A percentile compares a stretch with the other conserved stretches of the same genome.
phyloP scores from a whole-genome alignment of 2,888 invertebrate genomes.

The Oxyscelio sp. region DNA sequence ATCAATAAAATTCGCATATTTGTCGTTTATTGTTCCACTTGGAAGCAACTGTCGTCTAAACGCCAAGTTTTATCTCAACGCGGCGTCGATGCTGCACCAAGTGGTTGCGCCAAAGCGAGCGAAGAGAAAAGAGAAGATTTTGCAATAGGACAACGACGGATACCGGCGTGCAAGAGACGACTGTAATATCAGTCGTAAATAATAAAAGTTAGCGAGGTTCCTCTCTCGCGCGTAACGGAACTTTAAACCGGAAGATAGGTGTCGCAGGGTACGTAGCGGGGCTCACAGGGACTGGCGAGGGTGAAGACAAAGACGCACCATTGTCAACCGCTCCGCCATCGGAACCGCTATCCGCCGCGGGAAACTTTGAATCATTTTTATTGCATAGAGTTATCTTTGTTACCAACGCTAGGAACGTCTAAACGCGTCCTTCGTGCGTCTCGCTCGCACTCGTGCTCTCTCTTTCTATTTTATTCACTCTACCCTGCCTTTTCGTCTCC shows the following conservation, averaged over 20 bases:
- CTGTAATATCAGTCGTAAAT: slow-evolving; percentile 89
- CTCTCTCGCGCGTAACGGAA: slow-evolving; percentile 87
- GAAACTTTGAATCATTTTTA: slow-evolving; percentile 89
- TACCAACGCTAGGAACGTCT: slow-evolving; percentile 88
- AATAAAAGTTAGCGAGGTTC: slow-evolving; percentile 89
- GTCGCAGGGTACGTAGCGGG: slow-evolving; percentile 86
- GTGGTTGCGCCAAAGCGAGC: slow-evolving; percentile 24
- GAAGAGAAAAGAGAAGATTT: slow-evolving; percentile 67
- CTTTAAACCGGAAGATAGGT: slow-evolving; percentile 89
- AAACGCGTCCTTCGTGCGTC: slow-evolving; percentile 85
- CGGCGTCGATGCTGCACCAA: slow-evolving; percentile 66
- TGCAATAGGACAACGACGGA: slow-evolving; percentile 71
- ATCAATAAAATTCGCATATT: slow-evolving; percentile 15
- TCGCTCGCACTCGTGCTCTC: slow-evolving; percentile 78
- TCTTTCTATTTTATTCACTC: slow-evolving; percentile 79
- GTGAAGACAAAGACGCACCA: slow-evolving; percentile 88
- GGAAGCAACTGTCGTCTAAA: slow-evolving; percentile 32
- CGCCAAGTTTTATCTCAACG: slow-evolving; percentile 47
- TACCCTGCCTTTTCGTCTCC: slow-evolving; percentile 78
- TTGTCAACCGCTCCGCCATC: slow-evolving; percentile 88
- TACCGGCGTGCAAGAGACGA: slow-evolving; percentile 75
- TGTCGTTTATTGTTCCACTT: slow-evolving; percentile 34
- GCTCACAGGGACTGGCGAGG: slow-evolving; percentile 78
- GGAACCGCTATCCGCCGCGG: slow-evolving; percentile 88
- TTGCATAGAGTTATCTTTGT: slow-evolving; percentile 89